Base-by-base conservation (phyloP, 2,888 invertebrate species). In the Euplagia quadripunctaria region DNA sequence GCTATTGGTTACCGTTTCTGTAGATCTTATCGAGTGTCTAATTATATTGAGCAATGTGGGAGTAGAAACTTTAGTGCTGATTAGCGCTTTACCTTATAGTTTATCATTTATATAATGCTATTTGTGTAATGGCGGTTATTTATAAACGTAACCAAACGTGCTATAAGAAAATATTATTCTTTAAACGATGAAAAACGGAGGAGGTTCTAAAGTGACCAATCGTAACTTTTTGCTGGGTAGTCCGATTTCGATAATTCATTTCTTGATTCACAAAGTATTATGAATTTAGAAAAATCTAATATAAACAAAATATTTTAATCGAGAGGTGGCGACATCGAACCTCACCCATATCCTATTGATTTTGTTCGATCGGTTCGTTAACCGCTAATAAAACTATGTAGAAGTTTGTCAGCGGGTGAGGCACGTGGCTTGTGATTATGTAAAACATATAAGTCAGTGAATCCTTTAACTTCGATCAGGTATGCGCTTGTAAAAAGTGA, bases 1-100 rank as follows among this genome's bases (percentile, higher is more conserved):
- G 81, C 78, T 78, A 80, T 79, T 78, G 79, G 80, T 82, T 85
- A 78, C 82, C 72, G 79, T 78, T 61, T 85, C 72, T 58, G 71
- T 79, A 69, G 79, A 84, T 83, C 77, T 79, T 83, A 86, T 86
- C 86, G 58, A 58, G 49, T 79, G 79, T 82, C 83, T 84, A 80
- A 83, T 82, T 84, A 84, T 84, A 84, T 84, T 82, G 82, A 84
- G 74, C 75, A 79, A 82, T 79, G 81, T 82, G 77, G 82, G 78
- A 82, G 77, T 81, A 74, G 69, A 75, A 82, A 82, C 79, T 81
- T 79, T 82, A 82, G 69, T 66, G 80, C 78, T 84, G 81, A 83
- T 84, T 82, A 76, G 76, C 75, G 77, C 49, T 79, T 79, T 79
- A 79, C 79, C 76, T 65, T 71, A 72, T 77, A 78, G 78, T 81